Evolutionary conservation across 92 coral and sea anemone species (phyloP), one percentile per base, ranked within the genome.

Genomic region (Heliopora coerulea): DNA sequence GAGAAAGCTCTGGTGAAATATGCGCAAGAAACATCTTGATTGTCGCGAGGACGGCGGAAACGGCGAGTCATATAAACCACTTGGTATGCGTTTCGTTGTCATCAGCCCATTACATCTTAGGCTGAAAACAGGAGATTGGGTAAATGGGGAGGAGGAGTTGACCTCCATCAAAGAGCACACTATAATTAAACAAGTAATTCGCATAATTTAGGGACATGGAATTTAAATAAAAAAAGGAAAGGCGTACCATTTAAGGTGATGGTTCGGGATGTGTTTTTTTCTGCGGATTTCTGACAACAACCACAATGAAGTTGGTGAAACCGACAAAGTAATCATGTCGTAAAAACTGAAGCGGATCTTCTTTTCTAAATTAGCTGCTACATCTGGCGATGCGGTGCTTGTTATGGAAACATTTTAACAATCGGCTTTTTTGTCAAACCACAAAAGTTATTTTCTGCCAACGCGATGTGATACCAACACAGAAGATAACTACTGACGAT

Each of bases 71-170:
- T 28, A 39, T n/a, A 65, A 35, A 49, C n/a, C n/a, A 31, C 25
- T 67, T 67, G 74, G 74, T 26, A 67, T 67, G 74, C n/a, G 23
- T 34, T 1, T 8, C 24, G 74, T 59, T 67, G 23, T 67, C 74
- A 67, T 46, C 74, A 67, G 49, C 49, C 48, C 74, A 67, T 67
- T 67, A 67, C 10, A n/a, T 8, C 10, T 15, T 46, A 6, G 12
- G 14, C 2, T 46, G 52, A 46, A 46, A 46, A 46, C 52, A 46
- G 52, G 52, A 15, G 14, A 37, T 37, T 46, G n/a, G n/a, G 14
- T 46, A 46, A 46, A 10, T 46, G n/a, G n/a, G 14, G 10, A n/a
- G 52, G 52, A 6, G 52, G 52, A 46, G 52, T 46, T 15, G 52
- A 46, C 52, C 52, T 46, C 52, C 52, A 46, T 46, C 52, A 46